A percentile compares a stretch with the other conserved stretches of the same genome.
These are phyloP conservation scores for Scalopus aquaticus DNA, from an alignment of 2,113 vertebrate genomes.

Conservation along the genomic window DNA sequence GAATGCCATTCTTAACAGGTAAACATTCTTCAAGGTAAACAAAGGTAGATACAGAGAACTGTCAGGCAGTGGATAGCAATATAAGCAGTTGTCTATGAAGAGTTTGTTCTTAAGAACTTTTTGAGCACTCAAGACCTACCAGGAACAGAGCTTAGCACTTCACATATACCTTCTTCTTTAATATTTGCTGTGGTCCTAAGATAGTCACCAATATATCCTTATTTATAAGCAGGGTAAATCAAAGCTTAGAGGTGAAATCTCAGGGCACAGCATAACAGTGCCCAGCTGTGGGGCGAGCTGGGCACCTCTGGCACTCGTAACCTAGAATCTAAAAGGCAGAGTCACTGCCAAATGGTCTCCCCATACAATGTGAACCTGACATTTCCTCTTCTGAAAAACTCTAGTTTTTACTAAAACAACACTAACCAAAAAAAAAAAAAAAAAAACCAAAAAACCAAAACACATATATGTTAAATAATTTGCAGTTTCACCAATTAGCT, in stretches of 20 bases:
- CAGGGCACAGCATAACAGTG: rapidly evolving
- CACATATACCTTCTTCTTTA: not conserved
- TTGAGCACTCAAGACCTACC: not conserved
- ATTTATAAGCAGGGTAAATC: not conserved
- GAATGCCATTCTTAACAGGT: not conserved
- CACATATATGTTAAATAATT: not conserved
- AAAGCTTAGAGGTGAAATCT: not conserved
- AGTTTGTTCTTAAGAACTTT: not conserved
- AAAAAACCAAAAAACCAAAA: not conserved
- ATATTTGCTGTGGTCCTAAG: not conserved
- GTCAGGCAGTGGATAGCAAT: not conserved
- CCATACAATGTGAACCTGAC: not conserved
- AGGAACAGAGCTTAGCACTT: not conserved
- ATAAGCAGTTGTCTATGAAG: not conserved
- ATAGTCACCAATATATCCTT: not conserved
- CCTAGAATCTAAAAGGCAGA: not conserved
- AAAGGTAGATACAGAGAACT: not conserved
- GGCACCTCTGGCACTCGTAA: too few species aligned
- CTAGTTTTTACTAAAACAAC: not conserved
- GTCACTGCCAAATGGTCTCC: not conserved
- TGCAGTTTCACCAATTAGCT: not conserved
- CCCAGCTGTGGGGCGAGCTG: not conserved
- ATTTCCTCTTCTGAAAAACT: not conserved
- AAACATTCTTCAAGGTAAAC: not conserved
- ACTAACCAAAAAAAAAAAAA: not conserved